These are phyloP conservation scores for Drosophila bifasciata DNA, from an alignment of 1,140 invertebrate species.

Conservation along the genomic window DNA sequence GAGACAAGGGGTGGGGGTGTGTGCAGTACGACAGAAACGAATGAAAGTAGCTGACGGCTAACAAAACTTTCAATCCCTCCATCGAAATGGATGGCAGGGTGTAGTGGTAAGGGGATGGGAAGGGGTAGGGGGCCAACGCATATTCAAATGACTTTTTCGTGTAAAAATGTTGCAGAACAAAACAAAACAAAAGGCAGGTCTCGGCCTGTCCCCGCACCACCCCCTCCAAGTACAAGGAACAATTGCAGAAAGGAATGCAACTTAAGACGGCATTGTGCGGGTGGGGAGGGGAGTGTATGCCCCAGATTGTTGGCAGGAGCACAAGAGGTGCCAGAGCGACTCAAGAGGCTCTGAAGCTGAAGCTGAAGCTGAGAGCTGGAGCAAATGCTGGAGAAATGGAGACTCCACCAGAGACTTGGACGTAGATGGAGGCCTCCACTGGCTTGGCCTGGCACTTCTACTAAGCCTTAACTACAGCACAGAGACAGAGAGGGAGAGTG, in stretches of 20 bases:
- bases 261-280: slow-evolving; percentile 49
- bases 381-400: not conserved
- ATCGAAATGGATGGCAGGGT: slow-evolving; percentile 10
- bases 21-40: not conserved
- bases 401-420: slow-evolving; percentile 1
- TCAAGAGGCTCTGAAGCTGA: slow-evolving; percentile 1
- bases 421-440: not conserved
- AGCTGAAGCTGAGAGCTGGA: slow-evolving; percentile 12
- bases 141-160: slow-evolving; percentile 82
- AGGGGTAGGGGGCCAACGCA: slow-evolving; percentile 52
- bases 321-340: slow-evolving; percentile 23
- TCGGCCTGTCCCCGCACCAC: no score
- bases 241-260: slow-evolving; percentile 75
- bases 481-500: not conserved
- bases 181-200: slow-evolving; percentile 62
- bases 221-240: slow-evolving; percentile 31
- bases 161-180: slow-evolving; percentile 67
- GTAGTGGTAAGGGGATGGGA: not conserved
- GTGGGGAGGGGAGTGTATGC: not conserved
- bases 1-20: not conserved
- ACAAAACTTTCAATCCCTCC: slow-evolving; percentile 71
- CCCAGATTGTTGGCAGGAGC: slow-evolving; percentile 4
- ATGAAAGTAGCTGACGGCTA: slow-evolving; percentile 73
- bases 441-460: slow-evolving; percentile 69
- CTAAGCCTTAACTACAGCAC: slow-evolving; percentile 66